A percentile compares a stretch with the other conserved stretches of the same genome.
Evolutionary conservation across 2,888 invertebrate species (phyloP).

Genomic region (Polylopha cassiicola): DNA sequence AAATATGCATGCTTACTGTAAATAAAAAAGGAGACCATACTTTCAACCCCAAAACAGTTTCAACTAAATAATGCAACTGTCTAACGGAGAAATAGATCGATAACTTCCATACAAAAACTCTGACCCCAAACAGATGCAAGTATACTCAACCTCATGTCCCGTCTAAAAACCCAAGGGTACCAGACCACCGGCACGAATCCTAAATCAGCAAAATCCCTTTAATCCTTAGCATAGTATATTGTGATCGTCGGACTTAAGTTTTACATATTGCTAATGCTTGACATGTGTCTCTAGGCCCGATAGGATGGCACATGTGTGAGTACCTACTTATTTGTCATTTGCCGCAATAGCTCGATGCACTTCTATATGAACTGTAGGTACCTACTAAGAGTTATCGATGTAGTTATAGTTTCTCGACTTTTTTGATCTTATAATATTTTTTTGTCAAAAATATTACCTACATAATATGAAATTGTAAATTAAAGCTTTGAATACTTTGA

Average conservation of each 20-base stretch:
- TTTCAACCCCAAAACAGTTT: neutral
- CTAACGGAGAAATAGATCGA: neutral
- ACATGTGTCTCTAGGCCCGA: conserved; percentile 61
- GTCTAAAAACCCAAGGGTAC: conserved; percentile 50
- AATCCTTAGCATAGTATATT: conserved; percentile 67
- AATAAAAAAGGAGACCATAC: too few relatives aligned
- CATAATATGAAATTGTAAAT: too few relatives aligned
- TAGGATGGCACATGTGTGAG: conserved; percentile 33
- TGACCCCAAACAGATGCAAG: conserved; percentile 19
- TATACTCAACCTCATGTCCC: conserved; percentile 18
- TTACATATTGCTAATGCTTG: conserved; percentile 57
- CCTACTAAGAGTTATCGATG: too few relatives aligned
- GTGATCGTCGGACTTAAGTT: conserved; percentile 67
- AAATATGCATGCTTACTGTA: too few relatives aligned
- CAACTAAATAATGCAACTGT: conserved; percentile 5
- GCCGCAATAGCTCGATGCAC: too few relatives aligned
- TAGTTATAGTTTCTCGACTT: too few relatives aligned
- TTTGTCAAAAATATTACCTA: too few relatives aligned
- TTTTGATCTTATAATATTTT: too few relatives aligned
- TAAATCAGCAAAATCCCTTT: conserved; percentile 60
- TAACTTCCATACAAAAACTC: conserved; percentile 4
- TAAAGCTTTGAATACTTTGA: too few relatives aligned
- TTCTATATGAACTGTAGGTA: too few relatives aligned
- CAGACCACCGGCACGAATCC: conserved; percentile 63
- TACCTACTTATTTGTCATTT: conserved; percentile 32